These are phyloP conservation scores for Okamejei kenojei DNA, from an alignment of 2,797 vertebrate species.

Conservation along the genomic window DNA sequence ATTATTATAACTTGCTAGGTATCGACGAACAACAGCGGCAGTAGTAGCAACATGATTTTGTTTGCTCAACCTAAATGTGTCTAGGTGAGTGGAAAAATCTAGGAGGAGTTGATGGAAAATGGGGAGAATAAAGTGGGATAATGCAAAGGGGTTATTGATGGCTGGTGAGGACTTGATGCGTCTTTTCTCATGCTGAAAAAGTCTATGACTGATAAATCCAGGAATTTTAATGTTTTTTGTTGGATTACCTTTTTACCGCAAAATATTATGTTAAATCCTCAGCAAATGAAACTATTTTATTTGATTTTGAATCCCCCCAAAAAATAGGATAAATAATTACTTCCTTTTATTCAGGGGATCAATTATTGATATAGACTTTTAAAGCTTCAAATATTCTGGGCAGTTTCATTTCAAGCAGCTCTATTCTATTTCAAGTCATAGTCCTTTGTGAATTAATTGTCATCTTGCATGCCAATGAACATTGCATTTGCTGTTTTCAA, in stretches of 20 bases:
- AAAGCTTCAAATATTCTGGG: neutral
- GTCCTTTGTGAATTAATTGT: neutral
- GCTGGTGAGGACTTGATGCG: too few relatives aligned
- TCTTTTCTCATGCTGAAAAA: too few relatives aligned
- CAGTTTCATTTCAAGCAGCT: neutral
- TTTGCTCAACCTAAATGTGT: neutral
- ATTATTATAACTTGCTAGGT: neutral
- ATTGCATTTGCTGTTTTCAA: neutral
- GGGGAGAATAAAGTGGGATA: too few relatives aligned
- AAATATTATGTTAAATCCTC: neutral
- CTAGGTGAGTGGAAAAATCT: too few relatives aligned
- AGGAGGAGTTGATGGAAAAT: too few relatives aligned
- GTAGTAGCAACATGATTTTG: neutral
- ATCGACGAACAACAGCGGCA: neutral
- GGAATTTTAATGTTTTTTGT: neutral
- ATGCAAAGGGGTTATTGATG: too few relatives aligned
- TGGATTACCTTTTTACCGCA: neutral
- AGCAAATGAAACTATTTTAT: neutral
- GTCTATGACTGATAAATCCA: neutral
- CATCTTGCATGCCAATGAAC: neutral
- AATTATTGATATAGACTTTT: neutral
- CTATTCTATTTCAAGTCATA: neutral
- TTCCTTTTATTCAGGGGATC: neutral
- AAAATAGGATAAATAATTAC: neutral
- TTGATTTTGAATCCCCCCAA: neutral